Evolutionary conservation across 2,888 invertebrate species (phyloP), one percentile per base, ranked within the genome.

Genomic region (Amiota mariae): DNA sequence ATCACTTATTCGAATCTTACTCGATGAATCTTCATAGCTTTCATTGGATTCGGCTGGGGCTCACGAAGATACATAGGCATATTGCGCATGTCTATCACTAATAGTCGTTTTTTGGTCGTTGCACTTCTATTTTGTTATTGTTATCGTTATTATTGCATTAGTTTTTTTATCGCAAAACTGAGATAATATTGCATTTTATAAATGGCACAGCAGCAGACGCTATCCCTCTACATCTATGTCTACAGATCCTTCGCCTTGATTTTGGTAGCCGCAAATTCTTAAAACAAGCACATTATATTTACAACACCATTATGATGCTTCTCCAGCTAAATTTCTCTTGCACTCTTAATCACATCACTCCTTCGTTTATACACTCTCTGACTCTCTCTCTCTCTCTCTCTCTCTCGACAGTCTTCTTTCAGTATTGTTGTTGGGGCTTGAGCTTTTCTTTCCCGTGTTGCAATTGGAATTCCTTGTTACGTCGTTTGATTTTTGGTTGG

Each of bases 381-480:
- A 12, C n/a, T 73, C 64, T 72, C 72, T 46, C 64, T 67, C 54
- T 15, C 20, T 73, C 64, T 72, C 72, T 73, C 64, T 72, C 72
- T 46, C 64, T 67, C 54, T 15, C 20, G 20, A 9, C 18, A 15
- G 11, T 59, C n/a, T 8, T 15, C 59, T 36, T 49, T 36, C 13
- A n/a, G 64, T 54, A 36, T 15, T 15, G 18, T 59, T 9, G 57
- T 18, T 18, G 15, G 18, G n/a, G 15, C n/a, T 8, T 57, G 2
- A 36, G 77, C 47, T 61, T 57, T 20, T 51, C 48, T 75, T 80
- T 85, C 81, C 84, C 84, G 78, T 78, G 76, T 72, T 85, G 86
- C 86, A 86, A 76, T 80, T 84, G 86, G 85, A 86, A 85, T 78
- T 79, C 78, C 83, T 82, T 83, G 75, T 81, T 76, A n/a, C 74